Evolutionary conservation across 2,888 invertebrate species (phyloP), one percentile per base, ranked within the genome.

Genomic region (Drosophila neonasuta): DNA sequence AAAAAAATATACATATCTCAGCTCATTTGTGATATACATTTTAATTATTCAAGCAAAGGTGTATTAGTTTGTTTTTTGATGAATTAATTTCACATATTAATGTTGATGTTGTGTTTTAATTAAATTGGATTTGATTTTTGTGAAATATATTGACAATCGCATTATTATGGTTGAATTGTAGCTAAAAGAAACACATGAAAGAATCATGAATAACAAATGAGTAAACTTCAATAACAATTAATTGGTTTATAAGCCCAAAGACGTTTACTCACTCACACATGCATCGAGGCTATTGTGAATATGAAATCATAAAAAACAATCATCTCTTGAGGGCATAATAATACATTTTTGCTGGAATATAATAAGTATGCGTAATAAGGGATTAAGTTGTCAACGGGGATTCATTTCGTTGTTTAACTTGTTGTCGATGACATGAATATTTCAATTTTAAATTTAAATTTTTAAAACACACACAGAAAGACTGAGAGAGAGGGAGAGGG

Each of bases 301-400:
- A 48, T 50, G 57, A 57, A 55, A 73, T 57, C 60, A 60, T 20
- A 54, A 42, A 54, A 54, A 45, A 59, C 41, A 44, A 55, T 55
- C 24, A 71, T 48, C 63, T 69, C 48, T 55, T 48, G 39, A 51
- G 57, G 54, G 58, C 44, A 50, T 17, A 30, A 44, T 56, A 55
- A 75, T 62, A 62, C 44, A 56, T 68, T 49, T 49, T 45, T 24
- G 45, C 7, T 7, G 13, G 34, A 15, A 44, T 24, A 45, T 49
- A 55, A 65, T 64, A 58, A 69, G 70, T 57, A 57, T 55, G 68
- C 50, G 63, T 77, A 64, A 74, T 77, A 34, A 42, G 73, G 60
- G 77, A 63, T 74, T 73, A 74, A 77, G 58, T 64, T 74, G 74
- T 74, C 74, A 64, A 46, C 57, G 42, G 60, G 77, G 64, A 67